Conservation (phyloP, 2,888 invertebrate genomes). For the Argyresthia goedartella region DNA sequence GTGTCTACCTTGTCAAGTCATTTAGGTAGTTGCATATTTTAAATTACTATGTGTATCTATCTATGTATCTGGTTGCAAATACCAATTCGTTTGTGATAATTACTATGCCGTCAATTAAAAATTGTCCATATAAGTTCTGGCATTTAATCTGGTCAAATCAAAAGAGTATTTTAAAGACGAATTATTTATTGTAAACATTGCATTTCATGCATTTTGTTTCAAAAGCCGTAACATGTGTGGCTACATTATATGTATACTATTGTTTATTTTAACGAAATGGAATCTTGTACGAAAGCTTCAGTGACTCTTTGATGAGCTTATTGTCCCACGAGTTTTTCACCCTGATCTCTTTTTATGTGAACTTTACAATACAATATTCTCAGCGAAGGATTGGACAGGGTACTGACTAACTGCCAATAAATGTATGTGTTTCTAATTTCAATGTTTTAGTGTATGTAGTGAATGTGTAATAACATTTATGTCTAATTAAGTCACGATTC, state of each 20-base stretch:
- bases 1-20: conserved; percentile 41
- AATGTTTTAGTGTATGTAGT: conserved; percentile 11
- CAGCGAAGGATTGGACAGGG: conserved; percentile 43
- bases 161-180: conserved; percentile 20
- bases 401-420: conserved; percentile 8
- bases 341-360: conserved; percentile 58
- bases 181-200: conserved; percentile 61
- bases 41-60: conserved; percentile 26
- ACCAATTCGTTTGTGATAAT: conserved; percentile 51
- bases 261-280: conserved; percentile 14
- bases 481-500: conserved; percentile 15
- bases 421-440: conserved; percentile 7
- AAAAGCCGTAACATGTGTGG: conserved; percentile 34
- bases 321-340: conserved; percentile 40
- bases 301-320: conserved; percentile 39
- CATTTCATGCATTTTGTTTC: conserved; percentile 53
- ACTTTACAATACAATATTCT: conserved; percentile 56
- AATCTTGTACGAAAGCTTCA: conserved; percentile 8
- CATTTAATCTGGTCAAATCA: conserved; percentile 54
- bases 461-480: conserved; percentile 11
- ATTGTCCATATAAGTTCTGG: conserved; percentile 55
- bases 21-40: conserved; percentile 56
- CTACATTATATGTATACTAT: conserved; percentile 16
- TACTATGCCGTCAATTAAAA: conserved; percentile 64
- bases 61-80: conserved; percentile 32